Percentiles rank a stretch among this genome's conserved stretches.
These are phyloP conservation scores for Andrena cerasifolii DNA, from an alignment of 1,140 invertebrate genomes.

Conservation along the genomic window DNA sequence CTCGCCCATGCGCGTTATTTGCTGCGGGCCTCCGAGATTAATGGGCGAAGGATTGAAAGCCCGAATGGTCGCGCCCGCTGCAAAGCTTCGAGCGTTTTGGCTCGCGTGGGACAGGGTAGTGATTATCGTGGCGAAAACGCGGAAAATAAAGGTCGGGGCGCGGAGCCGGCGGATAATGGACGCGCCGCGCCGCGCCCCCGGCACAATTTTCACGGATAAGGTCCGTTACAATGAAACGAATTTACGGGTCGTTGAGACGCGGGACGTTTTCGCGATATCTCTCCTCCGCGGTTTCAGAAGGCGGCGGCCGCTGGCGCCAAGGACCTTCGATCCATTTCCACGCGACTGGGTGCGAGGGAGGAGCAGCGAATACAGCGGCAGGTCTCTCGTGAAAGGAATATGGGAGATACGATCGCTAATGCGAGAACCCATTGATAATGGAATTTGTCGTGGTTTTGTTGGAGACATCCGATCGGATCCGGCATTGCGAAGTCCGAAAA, in stretches of 20 bases:
- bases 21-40: background rate
- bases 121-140: conserved; percentile 7
- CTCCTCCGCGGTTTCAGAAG: background rate
- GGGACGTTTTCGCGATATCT: conserved; percentile 35
- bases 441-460: conserved; percentile 19
- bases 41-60: background rate
- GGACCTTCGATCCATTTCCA: conserved; percentile 20
- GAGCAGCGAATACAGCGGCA: background rate
- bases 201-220: conserved; percentile 24
- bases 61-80: background rate
- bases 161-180: conserved; percentile 8
- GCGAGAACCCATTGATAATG: conserved; percentile 10
- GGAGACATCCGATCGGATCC: background rate
- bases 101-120: background rate
- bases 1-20: no score
- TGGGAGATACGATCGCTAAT: conserved; percentile 24
- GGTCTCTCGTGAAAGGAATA: background rate
- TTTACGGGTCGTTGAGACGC: conserved; percentile 27
- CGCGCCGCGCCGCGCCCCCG: background rate
- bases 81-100: background rate
- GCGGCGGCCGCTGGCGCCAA: background rate
- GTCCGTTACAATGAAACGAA: conserved; percentile 33
- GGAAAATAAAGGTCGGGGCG: background rate
- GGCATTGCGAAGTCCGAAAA: no score
- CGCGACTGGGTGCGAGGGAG: background rate